These are phyloP conservation scores for Pseudococcus longispinus DNA, from an alignment of 2,888 invertebrate genomes.

Conservation along the genomic window DNA sequence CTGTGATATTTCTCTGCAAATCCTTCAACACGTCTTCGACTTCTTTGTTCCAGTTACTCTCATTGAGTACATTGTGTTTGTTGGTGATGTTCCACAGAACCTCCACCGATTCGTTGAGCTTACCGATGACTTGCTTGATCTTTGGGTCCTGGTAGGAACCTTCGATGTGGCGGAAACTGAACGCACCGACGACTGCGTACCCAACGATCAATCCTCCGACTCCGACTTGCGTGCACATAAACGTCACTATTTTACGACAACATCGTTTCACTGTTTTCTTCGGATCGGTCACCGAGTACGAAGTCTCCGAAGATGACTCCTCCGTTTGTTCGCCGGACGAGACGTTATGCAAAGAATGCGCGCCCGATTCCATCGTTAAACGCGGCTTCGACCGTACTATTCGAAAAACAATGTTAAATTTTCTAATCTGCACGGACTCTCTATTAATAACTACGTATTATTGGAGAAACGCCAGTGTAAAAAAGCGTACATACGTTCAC, in stretches of 20 bases:
- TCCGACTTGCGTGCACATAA: conserved; percentile 92
- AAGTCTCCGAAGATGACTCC: conserved; percentile 67
- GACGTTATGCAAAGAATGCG: not conserved
- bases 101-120: conserved; percentile 62
- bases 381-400: conserved; percentile 6
- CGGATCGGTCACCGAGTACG: conserved; percentile 72
- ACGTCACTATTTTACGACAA: conserved; percentile 83
- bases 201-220: conserved; percentile 87
- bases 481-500: conserved; percentile 31
- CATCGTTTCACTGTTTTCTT: conserved; percentile 83
- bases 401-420: conserved; percentile 38
- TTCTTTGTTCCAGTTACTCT: conserved; percentile 69
- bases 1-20: conserved; percentile 75
- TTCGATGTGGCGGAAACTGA: conserved; percentile 81
- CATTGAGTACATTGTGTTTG: conserved; percentile 74
- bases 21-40: conserved; percentile 70
- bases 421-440: conserved; percentile 17
- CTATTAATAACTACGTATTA: conserved; percentile 44
- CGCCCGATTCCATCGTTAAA: conserved; percentile 35
- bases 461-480: conserved; percentile 46
- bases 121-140: conserved; percentile 58
- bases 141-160: conserved; percentile 64
- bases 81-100: conserved; percentile 72
- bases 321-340: conserved; percentile 53
- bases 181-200: conserved; percentile 85